phyloP scores from a whole-genome alignment of 2,113 vertebrate species.

The Hydropotes inermis region DNA sequence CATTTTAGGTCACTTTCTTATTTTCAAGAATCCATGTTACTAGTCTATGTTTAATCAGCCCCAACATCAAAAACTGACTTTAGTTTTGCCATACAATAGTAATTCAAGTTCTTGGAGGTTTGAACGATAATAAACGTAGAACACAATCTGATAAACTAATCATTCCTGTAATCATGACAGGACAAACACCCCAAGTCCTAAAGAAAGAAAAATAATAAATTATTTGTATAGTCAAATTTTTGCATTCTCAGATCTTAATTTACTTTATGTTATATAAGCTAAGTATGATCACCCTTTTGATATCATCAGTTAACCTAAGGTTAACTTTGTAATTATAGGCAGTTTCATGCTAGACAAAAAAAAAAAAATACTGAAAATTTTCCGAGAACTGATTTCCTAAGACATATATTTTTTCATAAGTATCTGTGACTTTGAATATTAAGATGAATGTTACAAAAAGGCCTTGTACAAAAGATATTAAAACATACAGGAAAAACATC shows the following conservation, averaged over 20 bases:
- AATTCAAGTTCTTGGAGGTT: background rate
- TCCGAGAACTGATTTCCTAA: background rate
- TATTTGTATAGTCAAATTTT: background rate
- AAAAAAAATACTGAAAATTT: background rate
- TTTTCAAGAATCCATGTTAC: background rate
- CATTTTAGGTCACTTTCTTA: background rate
- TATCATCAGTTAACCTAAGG: background rate
- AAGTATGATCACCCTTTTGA: background rate
- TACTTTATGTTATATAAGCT: background rate
- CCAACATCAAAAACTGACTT: conserved; percentile 20
- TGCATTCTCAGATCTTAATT: conserved; percentile 41
- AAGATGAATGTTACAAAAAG: background rate
- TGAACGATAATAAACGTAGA: background rate
- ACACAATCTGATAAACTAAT: background rate
- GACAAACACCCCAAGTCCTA: background rate
- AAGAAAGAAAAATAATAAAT: background rate
- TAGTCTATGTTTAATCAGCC: background rate
- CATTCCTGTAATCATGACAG: background rate
- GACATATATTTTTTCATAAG: background rate
- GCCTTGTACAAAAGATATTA: background rate
- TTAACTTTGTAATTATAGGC: conserved; percentile 26
- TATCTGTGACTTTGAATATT: background rate
- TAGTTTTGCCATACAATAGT: background rate
- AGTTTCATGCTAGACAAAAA: conserved; percentile 6
- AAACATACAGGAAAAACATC: conserved; percentile 37